Conservation (phyloP, 2,113 vertebrate species). For the Hystrix brachyura region DNA sequence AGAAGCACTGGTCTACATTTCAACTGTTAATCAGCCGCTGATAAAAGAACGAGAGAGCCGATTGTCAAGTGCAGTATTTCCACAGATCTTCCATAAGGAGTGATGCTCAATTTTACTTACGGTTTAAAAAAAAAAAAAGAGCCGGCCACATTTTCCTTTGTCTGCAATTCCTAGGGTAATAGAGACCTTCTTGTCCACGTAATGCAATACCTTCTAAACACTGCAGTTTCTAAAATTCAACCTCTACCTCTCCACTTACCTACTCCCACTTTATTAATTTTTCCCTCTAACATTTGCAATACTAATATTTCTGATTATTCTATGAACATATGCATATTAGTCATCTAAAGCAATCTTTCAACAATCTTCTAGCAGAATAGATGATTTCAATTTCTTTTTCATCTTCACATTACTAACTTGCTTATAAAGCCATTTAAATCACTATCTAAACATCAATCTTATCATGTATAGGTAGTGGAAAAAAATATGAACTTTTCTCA, state of each 20-base stretch:
- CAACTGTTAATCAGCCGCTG: background rate
- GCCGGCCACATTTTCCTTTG: background rate
- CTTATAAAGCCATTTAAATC: background rate
- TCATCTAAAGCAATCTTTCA: background rate
- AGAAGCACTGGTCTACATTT: background rate
- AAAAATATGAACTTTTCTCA: background rate
- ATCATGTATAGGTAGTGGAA: background rate
- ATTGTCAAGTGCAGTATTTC: background rate
- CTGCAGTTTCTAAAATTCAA: background rate
- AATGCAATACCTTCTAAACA: background rate
- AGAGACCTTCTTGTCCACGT: background rate
- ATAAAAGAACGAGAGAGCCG: background rate
- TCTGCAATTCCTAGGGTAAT: background rate
- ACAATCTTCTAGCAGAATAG: background rate
- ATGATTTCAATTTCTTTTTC: background rate
- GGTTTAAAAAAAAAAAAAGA: background rate
- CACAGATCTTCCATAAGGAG: background rate
- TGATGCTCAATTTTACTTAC: background rate
- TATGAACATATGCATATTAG: background rate
- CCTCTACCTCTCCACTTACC: background rate
- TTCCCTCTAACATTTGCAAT: background rate
- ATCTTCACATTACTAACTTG: background rate
- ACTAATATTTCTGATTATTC: background rate
- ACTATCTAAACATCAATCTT: background rate
- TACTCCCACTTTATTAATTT: background rate